phyloP scores from a whole-genome alignment of 2,888 invertebrate genomes.

The Lagria hirta region DNA sequence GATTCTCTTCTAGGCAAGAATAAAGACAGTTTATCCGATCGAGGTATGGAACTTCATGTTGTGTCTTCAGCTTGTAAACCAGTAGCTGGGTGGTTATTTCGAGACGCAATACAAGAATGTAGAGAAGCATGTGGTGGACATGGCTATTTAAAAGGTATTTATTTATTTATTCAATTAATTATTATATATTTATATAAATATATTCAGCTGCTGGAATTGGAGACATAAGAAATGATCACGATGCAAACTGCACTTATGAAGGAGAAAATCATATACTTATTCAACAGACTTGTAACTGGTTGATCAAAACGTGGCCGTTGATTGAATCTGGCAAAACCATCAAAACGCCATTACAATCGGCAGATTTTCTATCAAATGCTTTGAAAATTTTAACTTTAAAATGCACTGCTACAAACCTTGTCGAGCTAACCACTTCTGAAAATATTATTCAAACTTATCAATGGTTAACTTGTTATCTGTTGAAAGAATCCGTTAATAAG shows the following conservation, averaged over 20 bases:
- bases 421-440: constrained; percentile 52
- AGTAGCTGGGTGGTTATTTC: constrained; percentile 79
- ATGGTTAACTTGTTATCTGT: constrained; percentile 80
- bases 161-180: no score
- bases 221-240: constrained; percentile 75
- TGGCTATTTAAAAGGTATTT: constrained; percentile 75
- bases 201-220: constrained; percentile 75
- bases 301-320: constrained; percentile 64
- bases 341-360: constrained; percentile 65
- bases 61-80: constrained; percentile 76
- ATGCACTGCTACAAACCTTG: constrained; percentile 56
- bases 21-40: constrained; percentile 42
- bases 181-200: no score
- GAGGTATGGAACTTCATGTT: constrained; percentile 74
- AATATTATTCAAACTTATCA: constrained; percentile 67
- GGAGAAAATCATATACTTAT: constrained; percentile 88
- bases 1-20: constrained; percentile 37
- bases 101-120: constrained; percentile 89
- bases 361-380: constrained; percentile 64
- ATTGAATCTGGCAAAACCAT: constrained; percentile 50
- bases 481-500: constrained; percentile 69
- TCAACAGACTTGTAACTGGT: constrained; percentile 81
- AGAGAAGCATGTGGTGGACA: constrained; percentile 95
- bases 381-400: constrained; percentile 57
- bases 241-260: constrained; percentile 87